Base-by-base conservation (phyloP, 2,888 invertebrate species). In the Synergus japonicus region DNA sequence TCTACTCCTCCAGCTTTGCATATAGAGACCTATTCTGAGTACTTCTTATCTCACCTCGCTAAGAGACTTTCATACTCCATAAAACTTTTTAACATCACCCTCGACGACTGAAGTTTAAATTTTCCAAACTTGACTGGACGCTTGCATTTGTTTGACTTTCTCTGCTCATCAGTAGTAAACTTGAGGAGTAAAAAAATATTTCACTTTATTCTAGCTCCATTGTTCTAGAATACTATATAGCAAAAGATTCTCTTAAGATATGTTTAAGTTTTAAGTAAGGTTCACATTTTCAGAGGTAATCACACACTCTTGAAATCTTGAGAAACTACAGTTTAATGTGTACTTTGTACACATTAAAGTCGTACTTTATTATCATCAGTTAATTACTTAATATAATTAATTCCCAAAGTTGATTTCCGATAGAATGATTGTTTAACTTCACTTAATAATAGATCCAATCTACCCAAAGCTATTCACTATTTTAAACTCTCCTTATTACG, bases 21-120 rank as follows among this genome's bases (percentile, higher is more conserved):
- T 73, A 73, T 58, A 73, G 54, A 54, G 29, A 37, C 37, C 49
- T 49, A 54, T 73, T 54, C 37, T 37, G 54, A 73, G 73, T 54
- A 12, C 73, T 73, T 73, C 73, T 73, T 73, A 73, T 73, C 54
- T 73, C 54, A 54, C 73, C 54, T 73, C n/a, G 54, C 73, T 7
- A 54, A 73, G 18, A 41, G 37, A 73, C 73, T 73, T 73, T 58
- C 54, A 54, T 73, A 73, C 73, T 54, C 54, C n/a, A 73, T 73
- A 73, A 73, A 73, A 73, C 54, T 73, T 73, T 73, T 73, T 54
- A 73, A 41, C 67, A 37, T n/a, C 37, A 37, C 73, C 54, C 49
- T 73, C 73, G 15, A 37, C 41, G 54, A 54, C 37, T 37, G 73
- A 73, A 54, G 15, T 54, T 73, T 73, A 37, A 73, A 73, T 54